These are phyloP conservation scores for Daubentonia madagascariensis DNA, from an alignment of 2,113 vertebrate species.

Conservation along the genomic window DNA sequence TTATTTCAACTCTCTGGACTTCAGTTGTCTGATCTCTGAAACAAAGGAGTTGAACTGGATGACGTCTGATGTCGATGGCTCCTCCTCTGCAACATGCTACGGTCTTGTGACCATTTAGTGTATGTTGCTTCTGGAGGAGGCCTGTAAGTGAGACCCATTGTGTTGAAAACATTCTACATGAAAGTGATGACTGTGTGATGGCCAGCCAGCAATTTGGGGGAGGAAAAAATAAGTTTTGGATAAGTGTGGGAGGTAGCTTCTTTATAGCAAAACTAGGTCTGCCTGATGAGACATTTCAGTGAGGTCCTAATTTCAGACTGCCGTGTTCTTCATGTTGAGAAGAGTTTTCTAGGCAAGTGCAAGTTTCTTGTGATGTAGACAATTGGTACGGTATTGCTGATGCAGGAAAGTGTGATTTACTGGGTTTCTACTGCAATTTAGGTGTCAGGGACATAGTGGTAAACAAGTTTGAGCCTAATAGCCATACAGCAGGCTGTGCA, in stretches of 20 bases:
- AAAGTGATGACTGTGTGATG: not conserved
- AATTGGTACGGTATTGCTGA: not conserved
- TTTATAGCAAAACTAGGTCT: constrained; percentile 67
- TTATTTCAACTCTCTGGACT: not conserved
- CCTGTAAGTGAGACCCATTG: not conserved
- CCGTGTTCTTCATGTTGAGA: constrained; percentile 29
- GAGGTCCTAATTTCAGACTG: constrained; percentile 60
- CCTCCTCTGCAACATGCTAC: not conserved
- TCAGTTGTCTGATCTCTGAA: not conserved
- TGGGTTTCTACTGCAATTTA: not conserved
- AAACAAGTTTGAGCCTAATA: not conserved
- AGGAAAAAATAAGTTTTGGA: constrained; percentile 70
- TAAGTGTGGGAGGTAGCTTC: constrained; percentile 61
- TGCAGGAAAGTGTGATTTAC: not conserved
- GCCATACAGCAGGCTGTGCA: not conserved
- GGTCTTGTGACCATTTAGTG: not conserved
- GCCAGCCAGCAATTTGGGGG: constrained; percentile 41
- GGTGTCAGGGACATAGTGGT: not conserved
- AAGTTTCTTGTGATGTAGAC: constrained; percentile 16
- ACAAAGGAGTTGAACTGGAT: not conserved
- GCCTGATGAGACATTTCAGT: constrained; percentile 53
- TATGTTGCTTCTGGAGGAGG: not conserved
- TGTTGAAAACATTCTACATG: not conserved
- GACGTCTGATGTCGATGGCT: not conserved
- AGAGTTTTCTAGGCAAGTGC: constrained; percentile 37